Base-by-base conservation (phyloP, 2,113 vertebrate species). In the Melospiza georgiana region DNA sequence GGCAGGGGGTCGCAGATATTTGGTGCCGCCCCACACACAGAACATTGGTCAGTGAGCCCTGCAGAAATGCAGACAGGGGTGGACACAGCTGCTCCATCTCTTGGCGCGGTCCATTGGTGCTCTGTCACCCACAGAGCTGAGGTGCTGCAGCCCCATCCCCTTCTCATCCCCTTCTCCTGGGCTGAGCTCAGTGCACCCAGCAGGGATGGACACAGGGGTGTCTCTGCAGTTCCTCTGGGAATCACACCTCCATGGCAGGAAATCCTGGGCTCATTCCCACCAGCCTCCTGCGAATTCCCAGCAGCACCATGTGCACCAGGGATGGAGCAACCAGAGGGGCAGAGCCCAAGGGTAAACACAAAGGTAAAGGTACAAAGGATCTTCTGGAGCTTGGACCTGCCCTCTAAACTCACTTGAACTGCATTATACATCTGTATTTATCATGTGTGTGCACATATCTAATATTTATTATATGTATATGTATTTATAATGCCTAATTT, bases 21-120 rank as follows among this genome's bases (percentile, higher is more conserved):
- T 37, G 46, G 33, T 52, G 75, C n/a, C 71, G 61, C n/a, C 54
- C n/a, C 48, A 15, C 0, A 0, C 21, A 3, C 0, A 6, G 16
- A 48, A 8, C 49, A 49, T 7, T 1, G 3, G 11, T 9, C 35
- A 25, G 14, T 0, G 30, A 41, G 46, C 2, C 0, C 6, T 31
- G 65, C 41, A 13, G 9, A 62, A 11, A 12, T 3, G 16, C 28
- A n/a, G 66, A 15, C 3, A 9, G n/a, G 58, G 44, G 1, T 57
- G 65, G 41, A 13, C 23, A 8, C 5, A 24, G 62, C 1, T 48
- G 19, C 28, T 58, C 27, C 51, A 9, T 2, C 2, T 1, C 41
- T 30, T 7, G 35, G 25, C 24, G 7, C 0, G 67, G 6, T 2
- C 30, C 39, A 30, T 21, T 2, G 9, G 8, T 22, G 25, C 39